Conservation (phyloP, 2,888 invertebrate genomes). For the Dasypolia templi region DNA sequence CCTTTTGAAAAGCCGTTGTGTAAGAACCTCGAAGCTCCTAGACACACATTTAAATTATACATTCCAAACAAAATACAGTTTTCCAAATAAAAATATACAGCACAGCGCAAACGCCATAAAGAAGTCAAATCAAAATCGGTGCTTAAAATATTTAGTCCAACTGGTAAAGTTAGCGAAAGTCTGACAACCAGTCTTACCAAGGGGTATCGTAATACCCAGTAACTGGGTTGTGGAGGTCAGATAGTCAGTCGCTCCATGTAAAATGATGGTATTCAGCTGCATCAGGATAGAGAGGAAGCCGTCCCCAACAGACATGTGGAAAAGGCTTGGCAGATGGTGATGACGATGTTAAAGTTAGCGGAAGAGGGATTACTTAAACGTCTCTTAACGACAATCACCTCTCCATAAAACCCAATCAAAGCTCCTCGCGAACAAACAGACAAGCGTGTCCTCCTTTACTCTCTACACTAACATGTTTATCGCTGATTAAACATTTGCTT, state of each 20-base stretch:
- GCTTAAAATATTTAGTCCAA: conserved; percentile 1
- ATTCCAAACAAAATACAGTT: background rate
- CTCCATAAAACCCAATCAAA: conserved; percentile 43
- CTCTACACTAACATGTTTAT: background rate
- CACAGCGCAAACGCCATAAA: background rate
- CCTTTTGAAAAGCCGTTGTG: background rate
- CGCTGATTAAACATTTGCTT: background rate
- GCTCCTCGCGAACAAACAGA: conserved; percentile 33
- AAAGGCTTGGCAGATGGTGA: no score
- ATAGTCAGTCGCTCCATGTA: no score
- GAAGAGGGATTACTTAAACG: conserved; percentile 19
- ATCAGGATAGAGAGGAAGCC: no score
- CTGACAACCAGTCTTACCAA: no score
- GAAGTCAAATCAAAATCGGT: background rate
- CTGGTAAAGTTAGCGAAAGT: background rate
- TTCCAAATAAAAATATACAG: background rate
- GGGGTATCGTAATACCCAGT: no score
- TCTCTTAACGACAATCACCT: conserved; percentile 24
- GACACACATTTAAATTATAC: background rate
- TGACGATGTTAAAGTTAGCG: background rate
- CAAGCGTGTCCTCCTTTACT: conserved; percentile 19
- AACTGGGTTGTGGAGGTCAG: no score
- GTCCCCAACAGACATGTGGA: no score
- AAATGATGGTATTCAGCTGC: no score
- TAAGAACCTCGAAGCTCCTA: background rate